Evolutionary conservation across 2,113 vertebrate species (phyloP), one percentile per base, ranked within the genome.

Genomic region (Meriones unguiculatus): DNA sequence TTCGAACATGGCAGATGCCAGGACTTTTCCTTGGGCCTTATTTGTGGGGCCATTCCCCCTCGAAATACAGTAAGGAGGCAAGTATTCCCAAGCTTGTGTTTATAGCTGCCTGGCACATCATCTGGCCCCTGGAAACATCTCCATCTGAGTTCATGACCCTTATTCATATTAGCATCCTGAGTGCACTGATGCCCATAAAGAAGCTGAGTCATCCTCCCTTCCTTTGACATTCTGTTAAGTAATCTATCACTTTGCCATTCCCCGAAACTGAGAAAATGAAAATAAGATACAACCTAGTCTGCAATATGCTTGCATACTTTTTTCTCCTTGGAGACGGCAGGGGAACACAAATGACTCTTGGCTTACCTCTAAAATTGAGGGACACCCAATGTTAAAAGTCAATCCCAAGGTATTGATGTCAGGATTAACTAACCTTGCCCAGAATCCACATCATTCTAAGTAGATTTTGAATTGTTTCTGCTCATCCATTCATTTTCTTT

Each of bases 381-480:
- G 57, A 95, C 24, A 72, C 54, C 28, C 81, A 69, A 95, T 91
- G 96, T 94, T 80, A 90, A 85, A 95, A 95, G 81, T 93, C 78
- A 73, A 81, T 89, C 54, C 35, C 24, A 75, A 73, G 69, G 57
- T 94, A 88, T 62, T 64, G n/a, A 65, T 85, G 35, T 96, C 54
- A 88, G 46, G 5, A 11, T 93, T 84, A 91, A 81, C 84, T 94
- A 93, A 95, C 9, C 64, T 87, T 59, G 84, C 95, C 46, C 13
- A 24, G 69, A 64, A 70, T 41, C 14, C 59, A 67, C 0, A 1
- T 96, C 54, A 93, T 35, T 76, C 50, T n/a, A 77, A 93, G 89
- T 90, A 38, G 25, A 78, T 92, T 92, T 72, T 17, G 85, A 2
- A 81, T 69, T 87, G 32, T 22, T 93, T 95, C 95, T 38, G 59